Evolutionary conservation across 2,888 invertebrate genomes (phyloP), one percentile per base, ranked within the genome.

Genomic region (Apodemia mormo): DNA sequence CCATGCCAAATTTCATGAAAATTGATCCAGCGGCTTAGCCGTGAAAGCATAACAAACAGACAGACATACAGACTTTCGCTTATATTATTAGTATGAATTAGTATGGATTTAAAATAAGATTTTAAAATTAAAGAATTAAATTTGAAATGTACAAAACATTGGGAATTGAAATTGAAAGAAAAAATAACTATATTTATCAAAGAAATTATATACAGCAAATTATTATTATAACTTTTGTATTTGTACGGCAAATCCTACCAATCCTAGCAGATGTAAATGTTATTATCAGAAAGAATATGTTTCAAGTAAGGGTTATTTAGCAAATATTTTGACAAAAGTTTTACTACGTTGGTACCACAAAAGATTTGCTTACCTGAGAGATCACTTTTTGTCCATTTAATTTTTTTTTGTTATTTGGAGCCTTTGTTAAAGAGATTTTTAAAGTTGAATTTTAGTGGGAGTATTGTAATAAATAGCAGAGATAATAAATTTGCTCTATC

Each of bases 221-320:
- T n/a, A 76, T 79, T 37, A 29, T n/a, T n/a, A 76, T 4, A 81
- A 70, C 22, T 80, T 77, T 75, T 56, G 66, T 76, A 76, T 80
- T 76, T 68, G 33, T 54, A 45, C 72, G 71, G 70, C 76, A 45
- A 77, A 75, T 70, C 58, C 73, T 33, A 66, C 22, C 9, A 68
- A 74, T 72, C 9, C 73, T 72, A 64, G 65, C 72, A 33, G 74
- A 74, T 74, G 65, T 68, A 45, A 73, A 74, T 73, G 72, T 73
- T 56, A 14, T 67, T 7, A 71, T 74, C 14, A 65, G 68, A 75
- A 65, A 43, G 74, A 76, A 61, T 80, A 80, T 75, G 74, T 70
- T 22, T 29, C 37, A 9, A 72, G 72, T 66, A 49, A 65, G 1
- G 4, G 14, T 66, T 68, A 72, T 68, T 61, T 72, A 43, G 72